Conservation (phyloP, 2,113 vertebrate species). For the Sturnira hondurensis region DNA sequence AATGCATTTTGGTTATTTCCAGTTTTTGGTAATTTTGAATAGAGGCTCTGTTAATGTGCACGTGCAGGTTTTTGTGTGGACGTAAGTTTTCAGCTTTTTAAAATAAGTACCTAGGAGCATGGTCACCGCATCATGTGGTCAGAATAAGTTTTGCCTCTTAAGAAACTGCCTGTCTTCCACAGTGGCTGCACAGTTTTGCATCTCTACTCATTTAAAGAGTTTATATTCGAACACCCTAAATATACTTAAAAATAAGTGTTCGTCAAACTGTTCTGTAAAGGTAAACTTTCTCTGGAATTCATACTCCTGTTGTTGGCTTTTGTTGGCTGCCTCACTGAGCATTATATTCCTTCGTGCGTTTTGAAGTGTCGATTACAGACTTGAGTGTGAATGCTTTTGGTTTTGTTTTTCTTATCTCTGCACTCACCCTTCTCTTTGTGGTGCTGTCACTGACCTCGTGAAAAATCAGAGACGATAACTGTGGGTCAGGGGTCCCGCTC, state of each 20-base stretch:
- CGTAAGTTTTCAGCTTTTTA: background rate
- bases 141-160: background rate
- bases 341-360: background rate
- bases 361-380: background rate
- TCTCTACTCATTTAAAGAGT: background rate
- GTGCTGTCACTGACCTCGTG: background rate
- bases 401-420: background rate
- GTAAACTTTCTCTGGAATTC: background rate
- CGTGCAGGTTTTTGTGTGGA: background rate
- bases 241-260: background rate
- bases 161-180: conserved; percentile 19
- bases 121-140: background rate
- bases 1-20: background rate
- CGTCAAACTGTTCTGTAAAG: conserved; percentile 8
- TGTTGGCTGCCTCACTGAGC: background rate
- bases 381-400: background rate
- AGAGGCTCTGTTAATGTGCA: background rate
- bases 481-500: background rate
- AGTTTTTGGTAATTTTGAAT: conserved; percentile 23
- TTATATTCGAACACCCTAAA: background rate
- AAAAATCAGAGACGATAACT: background rate
- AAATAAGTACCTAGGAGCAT: background rate
- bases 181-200: background rate
- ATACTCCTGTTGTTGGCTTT: background rate
- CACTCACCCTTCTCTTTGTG: background rate